Percentiles rank a stretch among this genome's conserved stretches.
phyloP scores from a whole-genome alignment of 2,888 invertebrate species.

The Pocota personata region DNA sequence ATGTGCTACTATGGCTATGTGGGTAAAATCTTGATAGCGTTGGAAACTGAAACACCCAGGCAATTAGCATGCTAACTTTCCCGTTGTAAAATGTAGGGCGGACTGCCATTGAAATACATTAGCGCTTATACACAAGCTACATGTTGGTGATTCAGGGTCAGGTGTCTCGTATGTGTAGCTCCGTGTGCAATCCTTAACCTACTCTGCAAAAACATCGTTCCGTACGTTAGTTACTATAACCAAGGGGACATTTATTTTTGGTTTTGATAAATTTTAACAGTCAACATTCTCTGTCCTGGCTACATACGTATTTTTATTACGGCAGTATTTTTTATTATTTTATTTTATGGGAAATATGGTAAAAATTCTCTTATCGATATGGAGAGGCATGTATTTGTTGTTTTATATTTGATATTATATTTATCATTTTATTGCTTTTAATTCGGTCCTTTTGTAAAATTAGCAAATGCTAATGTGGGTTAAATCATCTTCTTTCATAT shows the following conservation, averaged over 20 bases:
- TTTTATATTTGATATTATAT: slow-evolving; percentile 38
- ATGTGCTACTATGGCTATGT: too few species aligned
- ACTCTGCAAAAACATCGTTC: background rate
- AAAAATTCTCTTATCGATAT: slow-evolving; percentile 66
- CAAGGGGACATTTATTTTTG: too few species aligned
- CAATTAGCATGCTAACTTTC: too few species aligned
- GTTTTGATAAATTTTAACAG: background rate
- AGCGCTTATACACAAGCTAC: too few species aligned
- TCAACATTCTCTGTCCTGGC: slow-evolving; percentile 6
- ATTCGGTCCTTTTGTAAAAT: slow-evolving; percentile 56
- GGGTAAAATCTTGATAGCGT: too few species aligned
- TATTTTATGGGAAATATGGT: slow-evolving; percentile 35
- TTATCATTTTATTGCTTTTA: slow-evolving; percentile 62
- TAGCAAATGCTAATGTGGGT: slow-evolving; percentile 50
- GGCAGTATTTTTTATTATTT: slow-evolving; percentile 21
- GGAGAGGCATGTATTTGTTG: slow-evolving; percentile 55
- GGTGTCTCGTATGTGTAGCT: too few species aligned
- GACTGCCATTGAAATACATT: too few species aligned
- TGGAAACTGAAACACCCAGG: too few species aligned
- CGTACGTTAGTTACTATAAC: too few species aligned
- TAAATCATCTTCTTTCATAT: slow-evolving; percentile 4
- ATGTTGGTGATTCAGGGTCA: too few species aligned
- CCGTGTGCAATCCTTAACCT: too few species aligned
- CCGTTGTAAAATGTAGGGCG: too few species aligned
- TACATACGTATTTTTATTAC: background rate